These are phyloP conservation scores for Palythoa caribaeorum DNA, from an alignment of 92 coral and sea anemone species.

Conservation along the genomic window DNA sequence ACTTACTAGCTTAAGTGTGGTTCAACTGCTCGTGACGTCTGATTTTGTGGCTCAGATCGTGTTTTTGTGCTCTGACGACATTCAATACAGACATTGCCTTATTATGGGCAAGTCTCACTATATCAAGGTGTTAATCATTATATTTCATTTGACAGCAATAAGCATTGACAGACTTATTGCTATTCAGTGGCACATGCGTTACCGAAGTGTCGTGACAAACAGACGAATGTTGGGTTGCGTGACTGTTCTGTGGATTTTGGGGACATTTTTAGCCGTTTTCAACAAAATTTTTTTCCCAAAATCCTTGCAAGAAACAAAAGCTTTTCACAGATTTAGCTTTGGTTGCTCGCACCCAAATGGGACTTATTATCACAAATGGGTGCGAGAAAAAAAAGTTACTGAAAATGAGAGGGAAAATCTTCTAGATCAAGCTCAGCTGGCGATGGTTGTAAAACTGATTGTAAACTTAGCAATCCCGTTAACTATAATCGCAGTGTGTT, in stretches of 20 bases:
- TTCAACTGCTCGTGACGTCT: neutral
- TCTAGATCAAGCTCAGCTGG: neutral
- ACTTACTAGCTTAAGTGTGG: constrained; percentile 17
- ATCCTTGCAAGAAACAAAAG: neutral
- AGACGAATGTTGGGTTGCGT: neutral
- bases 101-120: neutral
- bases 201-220: constrained; percentile 1
- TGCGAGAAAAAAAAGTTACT: neutral
- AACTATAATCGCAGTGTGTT: neutral
- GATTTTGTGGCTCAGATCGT: constrained; percentile 7
- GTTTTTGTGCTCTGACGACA: neutral
- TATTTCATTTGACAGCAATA: constrained; percentile 14
- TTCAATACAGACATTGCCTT: neutral
- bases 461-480: constrained; percentile 15
- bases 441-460: neutral
- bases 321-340: neutral
- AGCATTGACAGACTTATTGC: constrained; percentile 34
- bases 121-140: neutral
- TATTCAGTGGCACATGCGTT: constrained; percentile 43
- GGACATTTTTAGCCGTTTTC: neutral
- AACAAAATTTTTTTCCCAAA: neutral
- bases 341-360: constrained; percentile 12
- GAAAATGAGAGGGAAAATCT: neutral
- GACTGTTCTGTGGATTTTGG: constrained; percentile 9
- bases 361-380: neutral